These are phyloP conservation scores for Limosa lapponica DNA, from an alignment of 2,797 vertebrate species.

Conservation along the genomic window DNA sequence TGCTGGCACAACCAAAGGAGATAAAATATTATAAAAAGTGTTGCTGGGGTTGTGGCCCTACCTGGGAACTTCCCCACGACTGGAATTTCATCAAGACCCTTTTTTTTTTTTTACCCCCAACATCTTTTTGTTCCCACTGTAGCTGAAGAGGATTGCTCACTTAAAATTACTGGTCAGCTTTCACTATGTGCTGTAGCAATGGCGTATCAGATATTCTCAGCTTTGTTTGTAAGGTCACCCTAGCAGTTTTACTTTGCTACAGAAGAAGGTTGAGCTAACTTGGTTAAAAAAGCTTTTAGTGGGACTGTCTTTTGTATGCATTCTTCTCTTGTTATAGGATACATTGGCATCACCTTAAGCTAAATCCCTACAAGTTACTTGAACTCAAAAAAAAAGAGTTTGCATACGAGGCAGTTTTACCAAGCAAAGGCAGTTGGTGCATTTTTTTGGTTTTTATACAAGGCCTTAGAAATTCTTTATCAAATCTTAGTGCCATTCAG, in stretches of 20 bases:
- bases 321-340: neutral
- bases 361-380: neutral
- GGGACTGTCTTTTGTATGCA: neutral
- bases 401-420: neutral
- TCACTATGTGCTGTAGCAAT: neutral
- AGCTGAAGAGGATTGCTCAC: neutral
- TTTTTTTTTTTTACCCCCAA: neutral
- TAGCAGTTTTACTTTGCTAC: neutral
- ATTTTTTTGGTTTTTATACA: neutral
- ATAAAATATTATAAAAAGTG: neutral
- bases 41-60: neutral
- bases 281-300: neutral
- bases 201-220: neutral
- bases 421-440: neutral
- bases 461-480: neutral
- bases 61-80: neutral
- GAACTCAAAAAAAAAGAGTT: neutral
- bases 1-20: neutral
- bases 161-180: neutral
- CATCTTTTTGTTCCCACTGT: neutral
- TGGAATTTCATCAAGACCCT: neutral
- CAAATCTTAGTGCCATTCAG: neutral
- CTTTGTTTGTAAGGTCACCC: neutral
- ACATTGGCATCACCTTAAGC: neutral
- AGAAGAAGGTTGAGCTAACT: neutral